Evolutionary conservation across 2,888 invertebrate genomes (phyloP).

Genomic region (Phyllotreta striolata): DNA sequence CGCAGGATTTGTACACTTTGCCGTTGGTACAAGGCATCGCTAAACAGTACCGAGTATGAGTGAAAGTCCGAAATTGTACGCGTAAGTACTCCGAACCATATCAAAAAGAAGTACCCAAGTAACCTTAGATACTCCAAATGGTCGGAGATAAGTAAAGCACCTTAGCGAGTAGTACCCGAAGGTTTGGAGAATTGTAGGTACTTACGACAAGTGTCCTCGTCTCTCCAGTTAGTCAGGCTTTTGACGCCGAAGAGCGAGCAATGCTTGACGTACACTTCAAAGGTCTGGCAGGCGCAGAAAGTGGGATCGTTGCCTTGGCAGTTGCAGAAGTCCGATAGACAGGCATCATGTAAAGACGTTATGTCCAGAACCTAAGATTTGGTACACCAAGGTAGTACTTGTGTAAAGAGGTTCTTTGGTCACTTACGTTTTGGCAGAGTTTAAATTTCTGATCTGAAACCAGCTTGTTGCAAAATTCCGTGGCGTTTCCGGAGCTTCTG

Average conservation of each 20-base stretch:
- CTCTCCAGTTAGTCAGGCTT: constrained; percentile 77
- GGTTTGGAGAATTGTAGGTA: constrained; percentile 48
- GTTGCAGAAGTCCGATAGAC: constrained; percentile 83
- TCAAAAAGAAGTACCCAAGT: constrained; percentile 17
- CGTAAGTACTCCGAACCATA: not conserved
- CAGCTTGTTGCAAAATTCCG: constrained; percentile 69
- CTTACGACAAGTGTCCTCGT: constrained; percentile 84
- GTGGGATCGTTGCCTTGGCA: constrained; percentile 64
- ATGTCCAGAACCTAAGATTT: constrained; percentile 65
- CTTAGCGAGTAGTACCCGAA: constrained; percentile 1
- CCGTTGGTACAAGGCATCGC: constrained; percentile 81
- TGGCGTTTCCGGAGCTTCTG: constrained; percentile 60
- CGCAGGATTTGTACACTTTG: constrained; percentile 81
- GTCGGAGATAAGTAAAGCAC: not conserved
- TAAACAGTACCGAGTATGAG: constrained; percentile 54
- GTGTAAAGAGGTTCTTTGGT: not conserved
- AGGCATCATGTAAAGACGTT: constrained; percentile 72
- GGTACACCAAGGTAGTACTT: not conserved
- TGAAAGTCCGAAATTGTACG: no score
- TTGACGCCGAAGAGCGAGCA: constrained; percentile 73
- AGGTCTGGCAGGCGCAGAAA: constrained; percentile 78
- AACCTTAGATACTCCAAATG: not conserved
- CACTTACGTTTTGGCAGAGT: constrained; percentile 62
- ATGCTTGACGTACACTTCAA: constrained; percentile 80
- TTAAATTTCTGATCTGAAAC: constrained; percentile 71